Conservation (phyloP, 2,797 vertebrate species). For the Percopsis omiscomaycus region DNA sequence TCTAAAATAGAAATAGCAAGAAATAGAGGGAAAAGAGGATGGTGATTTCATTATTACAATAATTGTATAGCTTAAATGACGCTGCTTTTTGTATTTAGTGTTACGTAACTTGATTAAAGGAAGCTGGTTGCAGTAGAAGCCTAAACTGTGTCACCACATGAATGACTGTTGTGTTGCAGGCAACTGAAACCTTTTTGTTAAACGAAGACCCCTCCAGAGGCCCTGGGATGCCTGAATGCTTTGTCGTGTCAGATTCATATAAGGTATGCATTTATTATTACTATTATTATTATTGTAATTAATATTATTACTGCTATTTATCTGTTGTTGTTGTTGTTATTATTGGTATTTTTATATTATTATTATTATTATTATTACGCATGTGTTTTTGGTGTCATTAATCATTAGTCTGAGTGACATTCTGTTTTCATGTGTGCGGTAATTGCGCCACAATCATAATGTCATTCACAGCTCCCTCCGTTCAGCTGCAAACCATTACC, state of each 20-base stretch:
- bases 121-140: neutral
- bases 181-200: constrained; percentile 83
- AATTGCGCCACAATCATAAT: constrained; percentile 81
- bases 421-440: constrained; percentile 75
- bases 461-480: constrained; percentile 79
- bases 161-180: constrained; percentile 77
- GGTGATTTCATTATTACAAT: no score
- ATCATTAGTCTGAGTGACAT: constrained; percentile 73
- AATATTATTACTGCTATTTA: constrained; percentile 29
- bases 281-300: constrained; percentile 13
- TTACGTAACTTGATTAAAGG: neutral
- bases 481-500: constrained; percentile 83
- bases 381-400: constrained; percentile 72
- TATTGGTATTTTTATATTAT: constrained; percentile 56
- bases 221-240: constrained; percentile 84
- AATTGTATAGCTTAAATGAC: no score
- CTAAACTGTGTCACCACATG: constrained; percentile 24
- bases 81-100: neutral
- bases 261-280: constrained; percentile 73
- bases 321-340: constrained; percentile 42
- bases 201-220: constrained; percentile 83
- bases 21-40: no score
- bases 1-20: no score
- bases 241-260: constrained; percentile 85
- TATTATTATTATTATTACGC: constrained; percentile 58